Percentiles rank a stretch among this genome's conserved stretches.
phyloP scores from a whole-genome alignment of 1,140 invertebrate species.

The Bilobella aurantiaca region DNA sequence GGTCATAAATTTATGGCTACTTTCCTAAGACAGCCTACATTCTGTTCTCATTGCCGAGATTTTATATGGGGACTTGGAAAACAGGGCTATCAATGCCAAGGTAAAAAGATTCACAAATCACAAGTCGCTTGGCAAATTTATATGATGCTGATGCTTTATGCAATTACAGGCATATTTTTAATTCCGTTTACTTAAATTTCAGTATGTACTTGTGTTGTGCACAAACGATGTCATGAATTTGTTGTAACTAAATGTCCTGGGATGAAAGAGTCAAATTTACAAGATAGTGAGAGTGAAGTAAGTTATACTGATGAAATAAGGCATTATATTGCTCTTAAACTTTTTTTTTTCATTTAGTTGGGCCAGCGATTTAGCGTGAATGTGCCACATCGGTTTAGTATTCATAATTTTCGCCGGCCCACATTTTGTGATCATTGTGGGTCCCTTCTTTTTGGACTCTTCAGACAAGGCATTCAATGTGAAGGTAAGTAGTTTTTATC shows the following conservation, averaged over 20 bases:
- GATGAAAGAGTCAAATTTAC: constrained; percentile 54
- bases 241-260: constrained; percentile 93
- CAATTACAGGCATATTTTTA: not conserved
- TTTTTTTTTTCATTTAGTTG: constrained; percentile 31
- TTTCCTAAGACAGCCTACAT: constrained; percentile 94
- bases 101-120: constrained; percentile 51
- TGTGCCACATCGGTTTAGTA: constrained; percentile 84
- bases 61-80: constrained; percentile 99
- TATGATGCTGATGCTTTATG: too few relatives aligned
- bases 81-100: constrained; percentile 99
- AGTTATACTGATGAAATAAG: constrained; percentile 9
- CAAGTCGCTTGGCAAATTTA: not conserved
- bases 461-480: constrained; percentile 94
- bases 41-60: constrained; percentile 94
- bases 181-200: constrained; percentile 39
- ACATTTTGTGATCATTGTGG: constrained; percentile 94
- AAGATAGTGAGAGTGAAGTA: constrained; percentile 55
- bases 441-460: constrained; percentile 86
- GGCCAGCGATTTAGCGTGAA: constrained; percentile 93
- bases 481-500: constrained; percentile 58
- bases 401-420: constrained; percentile 92
- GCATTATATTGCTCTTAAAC: not conserved
- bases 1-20: constrained; percentile 99
- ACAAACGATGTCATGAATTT: constrained; percentile 89
- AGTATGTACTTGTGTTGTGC: constrained; percentile 96